Percentiles rank a stretch among this genome's conserved stretches.
These are phyloP conservation scores for Scomber japonicus DNA, from an alignment of 2,113 vertebrate genomes.

Conservation along the genomic window DNA sequence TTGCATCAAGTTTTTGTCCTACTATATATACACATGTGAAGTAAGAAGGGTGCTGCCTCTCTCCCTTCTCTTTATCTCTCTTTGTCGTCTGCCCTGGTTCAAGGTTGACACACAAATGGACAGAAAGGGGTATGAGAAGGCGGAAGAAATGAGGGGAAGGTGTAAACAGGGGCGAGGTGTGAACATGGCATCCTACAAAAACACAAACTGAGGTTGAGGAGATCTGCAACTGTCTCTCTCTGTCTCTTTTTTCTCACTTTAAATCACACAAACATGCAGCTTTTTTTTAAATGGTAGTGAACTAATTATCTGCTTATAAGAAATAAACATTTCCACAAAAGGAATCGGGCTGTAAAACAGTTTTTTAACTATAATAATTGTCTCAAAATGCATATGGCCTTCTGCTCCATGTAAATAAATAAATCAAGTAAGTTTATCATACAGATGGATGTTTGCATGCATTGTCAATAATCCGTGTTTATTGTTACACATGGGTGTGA, in stretches of 20 bases:
- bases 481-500: neutral
- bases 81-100: constrained; percentile 30
- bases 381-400: neutral
- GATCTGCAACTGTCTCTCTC: neutral
- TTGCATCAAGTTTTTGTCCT: neutral
- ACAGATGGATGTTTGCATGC: neutral
- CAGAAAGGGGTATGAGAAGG: constrained; percentile 25
- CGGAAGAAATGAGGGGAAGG: constrained; percentile 17
- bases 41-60: neutral
- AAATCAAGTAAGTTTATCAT: constrained; percentile 8
- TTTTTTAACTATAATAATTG: neutral
- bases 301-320: constrained; percentile 7
- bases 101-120: constrained; percentile 46
- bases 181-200: constrained; percentile 51
- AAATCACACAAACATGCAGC: neutral
- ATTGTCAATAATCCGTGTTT: neutral
- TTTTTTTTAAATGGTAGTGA: constrained; percentile 2
- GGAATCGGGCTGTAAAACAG: neutral
- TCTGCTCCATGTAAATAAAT: neutral
- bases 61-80: constrained; percentile 4
- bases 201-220: constrained; percentile 21
- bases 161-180: constrained; percentile 13
- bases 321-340: neutral
- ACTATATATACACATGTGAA: neutral
- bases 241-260: constrained; percentile 19